Base-by-base conservation (phyloP, 2,113 vertebrate genomes). In the Tachysurus vachellii region DNA sequence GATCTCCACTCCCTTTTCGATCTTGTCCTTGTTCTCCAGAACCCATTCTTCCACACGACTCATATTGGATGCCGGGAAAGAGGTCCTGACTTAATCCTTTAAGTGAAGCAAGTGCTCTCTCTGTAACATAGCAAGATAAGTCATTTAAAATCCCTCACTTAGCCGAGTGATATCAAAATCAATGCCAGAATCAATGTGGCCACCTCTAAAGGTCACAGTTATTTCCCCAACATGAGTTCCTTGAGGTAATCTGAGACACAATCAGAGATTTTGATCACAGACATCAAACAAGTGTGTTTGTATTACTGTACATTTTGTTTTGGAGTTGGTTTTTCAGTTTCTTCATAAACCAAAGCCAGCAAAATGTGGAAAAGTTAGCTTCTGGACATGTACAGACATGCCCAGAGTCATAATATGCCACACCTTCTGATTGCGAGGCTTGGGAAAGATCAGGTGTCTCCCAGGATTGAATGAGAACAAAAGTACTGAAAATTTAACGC, bases 1-100 rank as follows among this genome's bases (percentile, higher is more conserved):
- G 90, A 96, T 94, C 91, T 94, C 94, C 90, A 95, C 93, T 10
- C 94, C 95, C 90, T 95, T 95, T 91, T 96, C 95, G 3, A 96
- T 93, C 91, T 95, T 95, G 89, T 92, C 92, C 91, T 90, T 92
- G 94, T 96, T 96, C 85, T 94, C 83, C 83, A 95, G 66, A 36
- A 96, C 86, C 95, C 95, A 96, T 80, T 96, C 94, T 86, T 93
- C 94, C 70, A 95, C 93, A n/a, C 81, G 92, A 86, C 91, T 93
- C 95, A 96, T 96, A 89, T 82, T 93, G 31, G 90, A 1, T 91
- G 71, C 90, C 80, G 85, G 88, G 87, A 88, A 88, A 86, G 80
- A 89, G 80, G 84, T 56, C 71, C 86, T 92, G 87, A 56, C 17
- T 82, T 85, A 81, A 86, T 89, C 87, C 90, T 90, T 89, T 89